A percentile compares a stretch with the other conserved stretches of the same genome.
phyloP scores from a whole-genome alignment of 2,797 vertebrate species.

The Myotis daubentonii region DNA sequence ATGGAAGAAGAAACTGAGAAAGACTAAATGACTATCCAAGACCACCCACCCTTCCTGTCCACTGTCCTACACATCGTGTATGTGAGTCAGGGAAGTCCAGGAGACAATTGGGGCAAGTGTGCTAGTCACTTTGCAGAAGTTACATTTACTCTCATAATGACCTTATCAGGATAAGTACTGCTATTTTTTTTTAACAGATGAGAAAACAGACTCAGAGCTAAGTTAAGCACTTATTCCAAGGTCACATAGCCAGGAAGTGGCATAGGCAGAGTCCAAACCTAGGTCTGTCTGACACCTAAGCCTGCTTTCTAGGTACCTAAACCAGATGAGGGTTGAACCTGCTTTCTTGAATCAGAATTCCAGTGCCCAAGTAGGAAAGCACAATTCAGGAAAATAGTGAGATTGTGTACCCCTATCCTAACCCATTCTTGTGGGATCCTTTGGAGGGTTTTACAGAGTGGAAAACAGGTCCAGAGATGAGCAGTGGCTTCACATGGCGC shows the following conservation, averaged over 20 bases:
- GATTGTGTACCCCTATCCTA: not conserved
- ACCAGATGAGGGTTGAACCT: not conserved
- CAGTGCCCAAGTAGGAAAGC: not conserved
- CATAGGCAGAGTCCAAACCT: not conserved
- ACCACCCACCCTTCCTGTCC: not conserved
- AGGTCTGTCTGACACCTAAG: not conserved
- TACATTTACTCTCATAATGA: not conserved
- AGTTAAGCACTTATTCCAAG: not conserved
- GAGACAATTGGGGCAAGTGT: not conserved
- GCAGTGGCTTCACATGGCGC: not conserved
- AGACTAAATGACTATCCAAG: not conserved
- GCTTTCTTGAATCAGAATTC: not conserved
- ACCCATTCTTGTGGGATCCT: not conserved
- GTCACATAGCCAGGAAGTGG: not conserved
- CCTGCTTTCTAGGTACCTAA: not conserved
- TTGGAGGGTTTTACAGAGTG: not conserved
- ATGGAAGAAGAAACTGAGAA: not conserved
- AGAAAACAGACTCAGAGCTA: slow-evolving; percentile 26
- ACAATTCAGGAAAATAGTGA: not conserved
- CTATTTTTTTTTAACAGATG: not conserved
- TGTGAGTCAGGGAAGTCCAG: not conserved
- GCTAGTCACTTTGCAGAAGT: not conserved
- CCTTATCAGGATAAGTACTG: not conserved
- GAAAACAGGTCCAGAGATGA: not conserved
- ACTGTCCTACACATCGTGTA: not conserved